Percentiles rank a stretch among this genome's conserved stretches.
phyloP scores from a whole-genome alignment of 2,797 vertebrate genomes.

The Momotus momota region DNA sequence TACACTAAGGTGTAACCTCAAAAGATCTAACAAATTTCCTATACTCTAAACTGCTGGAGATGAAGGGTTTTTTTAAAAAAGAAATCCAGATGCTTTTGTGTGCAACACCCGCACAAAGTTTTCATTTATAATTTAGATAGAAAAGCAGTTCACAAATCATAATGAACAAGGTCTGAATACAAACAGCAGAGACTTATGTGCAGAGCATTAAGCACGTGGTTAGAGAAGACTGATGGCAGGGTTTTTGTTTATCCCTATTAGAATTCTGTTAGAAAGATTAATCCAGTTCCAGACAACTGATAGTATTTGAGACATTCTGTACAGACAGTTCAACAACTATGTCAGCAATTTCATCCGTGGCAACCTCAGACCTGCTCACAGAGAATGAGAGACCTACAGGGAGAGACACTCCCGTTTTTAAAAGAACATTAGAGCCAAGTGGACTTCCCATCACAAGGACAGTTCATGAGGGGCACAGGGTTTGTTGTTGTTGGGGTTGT shows the following conservation, averaged over 20 bases:
- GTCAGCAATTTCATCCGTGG: neutral
- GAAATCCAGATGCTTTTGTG: neutral
- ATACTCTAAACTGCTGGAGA: neutral
- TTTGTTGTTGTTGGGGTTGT: neutral
- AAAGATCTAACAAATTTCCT: slow-evolving; percentile 74
- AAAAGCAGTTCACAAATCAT: neutral
- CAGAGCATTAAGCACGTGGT: neutral
- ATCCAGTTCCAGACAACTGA: neutral
- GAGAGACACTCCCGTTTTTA: neutral
- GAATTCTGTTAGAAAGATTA: neutral
- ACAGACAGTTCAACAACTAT: neutral
- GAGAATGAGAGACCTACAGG: neutral
- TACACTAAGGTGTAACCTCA: slow-evolving; percentile 55
- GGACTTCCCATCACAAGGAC: neutral
- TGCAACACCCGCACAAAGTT: neutral
- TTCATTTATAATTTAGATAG: neutral
- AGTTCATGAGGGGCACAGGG: neutral
- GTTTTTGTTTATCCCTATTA: neutral
- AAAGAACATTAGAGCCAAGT: neutral
- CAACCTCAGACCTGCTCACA: neutral
- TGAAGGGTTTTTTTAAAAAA: neutral
- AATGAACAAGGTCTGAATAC: neutral
- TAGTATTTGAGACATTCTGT: neutral
- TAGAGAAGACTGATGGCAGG: neutral
- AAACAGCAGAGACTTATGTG: neutral